Evolutionary conservation across 1,140 invertebrate species (phyloP).

Genomic region (Drosophila sproati): DNA sequence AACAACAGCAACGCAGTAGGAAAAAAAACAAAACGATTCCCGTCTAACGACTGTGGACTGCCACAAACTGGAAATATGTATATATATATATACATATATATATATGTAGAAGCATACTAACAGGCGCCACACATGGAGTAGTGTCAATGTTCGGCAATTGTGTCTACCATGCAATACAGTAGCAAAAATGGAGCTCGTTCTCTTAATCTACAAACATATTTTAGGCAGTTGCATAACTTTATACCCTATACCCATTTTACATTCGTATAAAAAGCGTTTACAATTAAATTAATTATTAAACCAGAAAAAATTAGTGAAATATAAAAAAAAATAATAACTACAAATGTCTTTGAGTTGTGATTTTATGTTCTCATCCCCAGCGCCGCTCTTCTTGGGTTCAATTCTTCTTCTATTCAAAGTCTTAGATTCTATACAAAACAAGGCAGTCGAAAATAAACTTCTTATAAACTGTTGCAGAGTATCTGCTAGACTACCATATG

Average conservation of each 20-base stretch:
- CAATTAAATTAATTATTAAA: too few relatives aligned
- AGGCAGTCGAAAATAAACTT: too few relatives aligned
- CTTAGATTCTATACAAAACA: too few relatives aligned
- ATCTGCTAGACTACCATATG: not conserved
- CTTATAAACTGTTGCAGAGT: not conserved
- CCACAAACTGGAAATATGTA: slow-evolving; percentile 35
- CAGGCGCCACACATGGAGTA: slow-evolving; percentile 13
- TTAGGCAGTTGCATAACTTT: not conserved
- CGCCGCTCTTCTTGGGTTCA: too few relatives aligned
- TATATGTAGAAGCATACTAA: slow-evolving; percentile 8
- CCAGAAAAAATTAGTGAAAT: too few relatives aligned
- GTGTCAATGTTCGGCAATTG: slow-evolving; percentile 37
- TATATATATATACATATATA: not conserved
- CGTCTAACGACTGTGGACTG: slow-evolving; percentile 42
- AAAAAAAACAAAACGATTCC: slow-evolving; percentile 41
- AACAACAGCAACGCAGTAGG: slow-evolving; percentile 2
- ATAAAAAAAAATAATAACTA: too few relatives aligned
- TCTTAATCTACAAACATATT: slow-evolving; percentile 28
- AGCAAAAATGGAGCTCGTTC: slow-evolving; percentile 31
- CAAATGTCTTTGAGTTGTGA: too few relatives aligned
- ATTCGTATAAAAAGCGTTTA: too few relatives aligned
- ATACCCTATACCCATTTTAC: slow-evolving; percentile 11
- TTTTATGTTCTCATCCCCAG: too few relatives aligned
- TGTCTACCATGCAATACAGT: slow-evolving; percentile 29
- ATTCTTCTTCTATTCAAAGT: too few relatives aligned